A percentile compares a stretch with the other conserved stretches of the same genome.
These are phyloP conservation scores for Pristis pectinata DNA, from an alignment of 2,797 vertebrate genomes.

Conservation along the genomic window DNA sequence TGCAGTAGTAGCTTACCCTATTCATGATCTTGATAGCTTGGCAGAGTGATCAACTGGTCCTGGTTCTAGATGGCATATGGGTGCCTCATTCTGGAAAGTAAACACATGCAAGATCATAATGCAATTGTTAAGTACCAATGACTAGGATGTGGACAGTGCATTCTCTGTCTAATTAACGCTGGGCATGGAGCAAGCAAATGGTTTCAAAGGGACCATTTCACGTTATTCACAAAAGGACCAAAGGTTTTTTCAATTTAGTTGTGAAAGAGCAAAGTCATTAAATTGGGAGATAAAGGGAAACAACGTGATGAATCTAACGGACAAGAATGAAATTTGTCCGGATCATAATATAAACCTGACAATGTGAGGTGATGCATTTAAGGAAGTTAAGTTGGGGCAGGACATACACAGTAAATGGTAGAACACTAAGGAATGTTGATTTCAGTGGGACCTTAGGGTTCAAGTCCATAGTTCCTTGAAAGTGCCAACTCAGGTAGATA, in stretches of 20 bases:
- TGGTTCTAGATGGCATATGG: background rate
- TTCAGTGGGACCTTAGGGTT: too few relatives aligned
- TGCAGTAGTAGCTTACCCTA: background rate
- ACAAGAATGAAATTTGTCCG: background rate
- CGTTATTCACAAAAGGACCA: background rate
- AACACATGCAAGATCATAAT: background rate
- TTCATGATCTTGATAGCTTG: background rate
- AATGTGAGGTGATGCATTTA: too few relatives aligned
- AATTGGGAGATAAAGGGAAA: background rate
- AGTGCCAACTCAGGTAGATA: too few relatives aligned
- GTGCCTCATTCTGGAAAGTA: background rate
- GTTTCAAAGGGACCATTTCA: background rate
- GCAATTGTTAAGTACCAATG: background rate
- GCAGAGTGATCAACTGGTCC: too few relatives aligned
- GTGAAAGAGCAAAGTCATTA: background rate
- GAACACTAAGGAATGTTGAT: too few relatives aligned
- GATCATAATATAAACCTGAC: too few relatives aligned
- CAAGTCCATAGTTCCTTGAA: too few relatives aligned
- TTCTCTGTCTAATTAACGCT: background rate
- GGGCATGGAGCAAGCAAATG: background rate
- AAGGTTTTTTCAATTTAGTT: background rate
- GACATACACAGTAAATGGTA: too few relatives aligned
- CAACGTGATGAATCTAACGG: background rate
- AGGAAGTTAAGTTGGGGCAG: too few relatives aligned
- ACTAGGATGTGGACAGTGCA: background rate